Percentiles rank a stretch among this genome's conserved stretches.
phyloP scores from a whole-genome alignment of 2,113 vertebrate species.

The Pipra filicauda region DNA sequence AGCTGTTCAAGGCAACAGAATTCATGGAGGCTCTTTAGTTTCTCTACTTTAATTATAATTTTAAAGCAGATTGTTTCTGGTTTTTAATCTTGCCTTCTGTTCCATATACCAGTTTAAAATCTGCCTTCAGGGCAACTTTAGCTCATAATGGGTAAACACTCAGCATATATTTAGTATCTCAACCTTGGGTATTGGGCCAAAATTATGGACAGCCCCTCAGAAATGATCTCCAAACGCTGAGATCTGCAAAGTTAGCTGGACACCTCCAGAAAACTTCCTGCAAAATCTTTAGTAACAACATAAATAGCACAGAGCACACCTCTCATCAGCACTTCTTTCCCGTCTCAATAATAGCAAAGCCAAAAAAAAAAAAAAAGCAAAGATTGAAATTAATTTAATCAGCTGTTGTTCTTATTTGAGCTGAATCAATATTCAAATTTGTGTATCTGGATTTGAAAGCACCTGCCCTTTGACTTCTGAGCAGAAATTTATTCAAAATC shows the following conservation, averaged over 20 bases:
- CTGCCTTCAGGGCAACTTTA: not conserved
- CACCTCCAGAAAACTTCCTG: not conserved
- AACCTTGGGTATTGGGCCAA: not conserved
- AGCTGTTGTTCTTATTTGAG: not conserved
- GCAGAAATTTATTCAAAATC: not conserved
- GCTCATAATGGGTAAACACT: not conserved
- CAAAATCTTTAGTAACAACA: not conserved
- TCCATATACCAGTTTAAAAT: not conserved
- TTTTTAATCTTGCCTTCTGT: slow-evolving; percentile 9
- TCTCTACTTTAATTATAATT: slow-evolving; percentile 7
- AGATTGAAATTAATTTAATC: not conserved
- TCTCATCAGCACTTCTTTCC: not conserved
- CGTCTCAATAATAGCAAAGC: not conserved
- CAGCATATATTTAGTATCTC: not conserved
- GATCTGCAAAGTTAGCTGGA: not conserved
- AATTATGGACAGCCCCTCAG: not conserved
- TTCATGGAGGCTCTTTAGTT: not conserved
- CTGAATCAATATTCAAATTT: slow-evolving; percentile 1
- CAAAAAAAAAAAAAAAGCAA: not conserved
- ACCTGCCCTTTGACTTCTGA: not conserved
- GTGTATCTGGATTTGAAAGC: not conserved
- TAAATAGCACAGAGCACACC: not conserved
- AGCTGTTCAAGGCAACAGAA: not conserved
- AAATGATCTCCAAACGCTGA: not conserved
- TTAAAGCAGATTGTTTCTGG: not conserved